phyloP scores from a whole-genome alignment of 2,888 invertebrate species.

The Seladonia tumulorum region DNA sequence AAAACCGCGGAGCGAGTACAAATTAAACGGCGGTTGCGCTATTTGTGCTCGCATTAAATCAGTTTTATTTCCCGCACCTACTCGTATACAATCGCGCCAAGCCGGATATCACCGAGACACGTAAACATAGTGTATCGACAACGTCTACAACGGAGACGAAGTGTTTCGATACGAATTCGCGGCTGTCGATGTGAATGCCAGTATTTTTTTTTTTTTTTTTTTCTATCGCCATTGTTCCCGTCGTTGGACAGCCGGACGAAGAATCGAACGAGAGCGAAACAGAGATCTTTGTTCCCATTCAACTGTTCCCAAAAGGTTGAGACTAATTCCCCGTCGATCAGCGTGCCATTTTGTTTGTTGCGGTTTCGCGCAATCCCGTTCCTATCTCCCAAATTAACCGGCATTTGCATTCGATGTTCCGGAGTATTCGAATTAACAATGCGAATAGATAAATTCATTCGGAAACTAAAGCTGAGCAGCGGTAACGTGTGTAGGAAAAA shows the following conservation, averaged over 20 bases:
- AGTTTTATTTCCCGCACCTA: conserved; percentile 11
- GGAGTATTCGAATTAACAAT: background rate
- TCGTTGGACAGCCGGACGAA: background rate
- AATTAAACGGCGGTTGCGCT: conserved; percentile 1
- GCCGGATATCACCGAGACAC: background rate
- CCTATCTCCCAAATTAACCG: conserved; percentile 1
- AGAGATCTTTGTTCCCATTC: background rate
- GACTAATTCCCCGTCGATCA: background rate
- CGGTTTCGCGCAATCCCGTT: background rate
- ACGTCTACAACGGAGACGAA: background rate
- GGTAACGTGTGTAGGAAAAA: too few relatives aligned
- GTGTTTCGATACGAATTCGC: background rate
- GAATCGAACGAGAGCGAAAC: background rate
- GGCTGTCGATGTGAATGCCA: background rate
- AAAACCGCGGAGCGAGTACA: conserved; percentile 12
- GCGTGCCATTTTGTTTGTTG: background rate
- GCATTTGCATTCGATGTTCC: conserved; percentile 5
- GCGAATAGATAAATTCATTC: too few relatives aligned
- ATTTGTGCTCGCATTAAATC: conserved; percentile 4
- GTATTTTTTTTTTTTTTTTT: background rate
- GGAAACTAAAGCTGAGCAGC: too few relatives aligned
- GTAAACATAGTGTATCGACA: background rate
- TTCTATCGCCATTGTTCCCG: background rate
- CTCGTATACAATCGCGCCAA: background rate
- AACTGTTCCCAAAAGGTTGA: background rate